Percentiles rank a stretch among this genome's conserved stretches.
phyloP scores from a whole-genome alignment of 2,113 vertebrate genomes.

The Podiceps cristatus region DNA sequence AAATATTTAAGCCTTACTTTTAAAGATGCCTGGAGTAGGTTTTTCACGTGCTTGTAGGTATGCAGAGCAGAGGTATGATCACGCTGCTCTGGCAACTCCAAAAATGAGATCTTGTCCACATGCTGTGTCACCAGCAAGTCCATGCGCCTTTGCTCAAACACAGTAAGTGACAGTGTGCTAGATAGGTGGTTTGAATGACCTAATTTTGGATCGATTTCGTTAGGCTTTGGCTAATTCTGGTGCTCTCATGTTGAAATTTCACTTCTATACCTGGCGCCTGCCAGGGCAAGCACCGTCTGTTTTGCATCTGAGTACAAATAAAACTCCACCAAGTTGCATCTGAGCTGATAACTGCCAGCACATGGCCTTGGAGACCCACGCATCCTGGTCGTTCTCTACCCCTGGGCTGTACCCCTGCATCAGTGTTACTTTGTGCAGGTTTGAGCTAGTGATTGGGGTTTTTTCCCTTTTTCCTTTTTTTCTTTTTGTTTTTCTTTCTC shows the following conservation, averaged over 20 bases:
- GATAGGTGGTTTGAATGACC: rapidly evolving
- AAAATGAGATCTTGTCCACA: not conserved
- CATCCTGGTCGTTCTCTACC: not conserved
- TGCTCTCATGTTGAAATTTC: not conserved
- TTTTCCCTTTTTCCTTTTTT: no score
- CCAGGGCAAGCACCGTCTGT: rapidly evolving
- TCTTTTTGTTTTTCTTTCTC: no score
- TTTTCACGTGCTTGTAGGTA: not conserved
- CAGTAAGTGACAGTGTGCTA: not conserved
- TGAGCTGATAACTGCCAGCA: not conserved
- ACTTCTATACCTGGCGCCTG: not conserved
- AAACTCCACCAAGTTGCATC: rapidly evolving
- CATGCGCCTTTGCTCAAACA: not conserved
- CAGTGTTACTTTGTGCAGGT: rapidly evolving
- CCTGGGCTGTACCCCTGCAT: not conserved
- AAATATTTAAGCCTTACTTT: not conserved
- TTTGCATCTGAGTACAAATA: not conserved
- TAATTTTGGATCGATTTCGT: not conserved
- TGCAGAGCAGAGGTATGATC: not conserved
- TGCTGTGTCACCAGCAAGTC: not conserved
- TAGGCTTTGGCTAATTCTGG: not conserved
- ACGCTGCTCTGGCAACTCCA: rapidly evolving
- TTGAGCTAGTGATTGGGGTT: no score
- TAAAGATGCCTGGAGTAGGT: rapidly evolving
- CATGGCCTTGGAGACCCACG: not conserved